Evolutionary conservation across 1,140 invertebrate species (phyloP).

Genomic region (Monomorium pharaonis): DNA sequence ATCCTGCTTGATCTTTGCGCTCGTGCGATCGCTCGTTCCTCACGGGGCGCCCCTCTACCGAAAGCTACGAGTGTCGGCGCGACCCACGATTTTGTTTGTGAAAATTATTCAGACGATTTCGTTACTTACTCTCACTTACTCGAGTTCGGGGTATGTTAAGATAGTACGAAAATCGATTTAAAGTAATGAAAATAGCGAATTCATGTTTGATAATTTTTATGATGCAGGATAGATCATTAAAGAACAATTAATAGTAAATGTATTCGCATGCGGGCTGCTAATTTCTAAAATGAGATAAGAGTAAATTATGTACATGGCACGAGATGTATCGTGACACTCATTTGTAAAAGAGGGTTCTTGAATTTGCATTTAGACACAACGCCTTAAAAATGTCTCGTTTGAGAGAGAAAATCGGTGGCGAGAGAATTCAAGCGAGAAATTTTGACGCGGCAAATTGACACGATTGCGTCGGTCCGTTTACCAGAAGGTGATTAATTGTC

Average conservation of each 20-base stretch:
- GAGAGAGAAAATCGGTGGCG: neutral
- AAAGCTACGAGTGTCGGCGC: constrained; percentile 77
- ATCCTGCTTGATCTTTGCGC: constrained; percentile 85
- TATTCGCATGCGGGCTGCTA: neutral
- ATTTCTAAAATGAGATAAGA: neutral
- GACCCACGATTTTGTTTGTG: constrained; percentile 65
- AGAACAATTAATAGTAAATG: neutral
- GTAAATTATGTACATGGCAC: neutral
- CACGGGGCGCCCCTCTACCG: constrained; percentile 74
- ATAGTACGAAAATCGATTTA: neutral
- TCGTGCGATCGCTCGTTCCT: constrained; percentile 83
- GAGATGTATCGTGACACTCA: neutral
- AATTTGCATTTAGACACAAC: neutral
- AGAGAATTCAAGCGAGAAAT: constrained; percentile 39
- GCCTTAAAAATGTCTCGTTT: neutral
- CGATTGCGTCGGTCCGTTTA: constrained; percentile 50
- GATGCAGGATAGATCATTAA: neutral
- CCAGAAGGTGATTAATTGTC: constrained; percentile 53
- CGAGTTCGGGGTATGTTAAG: neutral
- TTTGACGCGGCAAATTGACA: constrained; percentile 50
- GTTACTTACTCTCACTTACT: neutral
- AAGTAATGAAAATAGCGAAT: neutral
- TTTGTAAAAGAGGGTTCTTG: neutral
- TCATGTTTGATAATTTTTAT: neutral
- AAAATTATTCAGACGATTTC: neutral